phyloP scores from a whole-genome alignment of 2,113 vertebrate genomes.

The Connochaetes taurinus region DNA sequence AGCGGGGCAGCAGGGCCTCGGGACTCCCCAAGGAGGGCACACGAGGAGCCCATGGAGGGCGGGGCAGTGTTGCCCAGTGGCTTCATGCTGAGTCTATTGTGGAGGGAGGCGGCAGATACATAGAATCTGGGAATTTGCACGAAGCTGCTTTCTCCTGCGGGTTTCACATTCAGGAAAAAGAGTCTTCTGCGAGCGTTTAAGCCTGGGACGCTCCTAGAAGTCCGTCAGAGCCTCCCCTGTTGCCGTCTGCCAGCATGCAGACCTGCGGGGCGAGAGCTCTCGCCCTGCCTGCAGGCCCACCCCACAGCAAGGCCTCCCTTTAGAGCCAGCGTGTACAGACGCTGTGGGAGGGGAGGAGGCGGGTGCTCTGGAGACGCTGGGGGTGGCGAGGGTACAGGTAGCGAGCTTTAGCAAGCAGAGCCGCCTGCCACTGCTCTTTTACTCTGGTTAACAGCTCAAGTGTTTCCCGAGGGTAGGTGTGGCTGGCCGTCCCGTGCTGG shows the following conservation, averaged over 20 bases:
- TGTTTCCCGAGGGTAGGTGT: neutral
- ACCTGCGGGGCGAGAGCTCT: neutral
- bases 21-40: neutral
- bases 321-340: neutral
- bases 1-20: rapidly evolving
- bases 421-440: neutral
- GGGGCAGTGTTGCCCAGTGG: neutral
- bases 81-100: neutral
- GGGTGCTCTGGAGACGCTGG: neutral
- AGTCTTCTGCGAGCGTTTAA: slow-evolving; percentile 23
- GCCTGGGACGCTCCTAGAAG: neutral
- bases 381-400: neutral
- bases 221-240: neutral
- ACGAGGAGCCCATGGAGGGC: rapidly evolving
- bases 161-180: slow-evolving; percentile 34
- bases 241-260: neutral
- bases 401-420: neutral
- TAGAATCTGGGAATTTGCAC: neutral
- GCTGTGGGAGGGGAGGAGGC: neutral
- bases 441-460: neutral
- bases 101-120: neutral
- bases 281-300: neutral
- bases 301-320: neutral
- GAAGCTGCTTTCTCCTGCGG: neutral
- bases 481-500: no score